Evolutionary conservation across 2,888 invertebrate species (phyloP), one percentile per base, ranked within the genome.

Genomic region (Ashinkailepas kermadecensis): DNA sequence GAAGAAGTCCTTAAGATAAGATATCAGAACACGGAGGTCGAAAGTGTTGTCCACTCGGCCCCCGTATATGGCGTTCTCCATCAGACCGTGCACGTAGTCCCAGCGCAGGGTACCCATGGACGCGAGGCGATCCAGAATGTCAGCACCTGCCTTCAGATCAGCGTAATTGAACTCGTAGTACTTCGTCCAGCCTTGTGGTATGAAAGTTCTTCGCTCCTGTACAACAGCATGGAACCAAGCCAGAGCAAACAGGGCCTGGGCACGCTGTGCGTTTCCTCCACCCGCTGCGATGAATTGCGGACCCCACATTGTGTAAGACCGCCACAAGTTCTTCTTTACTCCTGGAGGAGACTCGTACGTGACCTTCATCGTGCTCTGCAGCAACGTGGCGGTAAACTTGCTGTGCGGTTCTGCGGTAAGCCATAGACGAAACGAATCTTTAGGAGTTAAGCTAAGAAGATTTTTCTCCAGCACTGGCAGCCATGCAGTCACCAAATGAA

Each of bases 151-250:
- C 81, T 92, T 90, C 1, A 95, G 88, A 87, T 96, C 96, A 0
- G 93, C 90, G 85, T 93, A 92, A 81, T 92, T 93, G 88, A 96
- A 96, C 86, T 96, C 95, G 87, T 97, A 96, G 86, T 91, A 92
- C 86, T 93, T 94, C 0, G 93, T 93, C 96, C 96, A 96, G 0
- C 95, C 94, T 90, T 95, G 95, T 0, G 97, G 97, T 85, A 97
- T 94, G 87, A 93, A 99, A 81, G 93, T 94, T 82, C 98, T 90
- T 70, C 99, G 90, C 88, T 99, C 99, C 85, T 91, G 90, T 81
- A 96, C 90, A 21, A 97, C 90, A 0, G 98, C 96, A 87, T 98
- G 97, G 82, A 95, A 90, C 90, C 94, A 93, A 83, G 96, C 93
- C 23, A 97, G 88, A 11, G 94, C 92, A 85, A 98, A 92, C 82